Conservation (phyloP, 2,113 vertebrate genomes). For the Rhegmatorhina hoffmannsi region DNA sequence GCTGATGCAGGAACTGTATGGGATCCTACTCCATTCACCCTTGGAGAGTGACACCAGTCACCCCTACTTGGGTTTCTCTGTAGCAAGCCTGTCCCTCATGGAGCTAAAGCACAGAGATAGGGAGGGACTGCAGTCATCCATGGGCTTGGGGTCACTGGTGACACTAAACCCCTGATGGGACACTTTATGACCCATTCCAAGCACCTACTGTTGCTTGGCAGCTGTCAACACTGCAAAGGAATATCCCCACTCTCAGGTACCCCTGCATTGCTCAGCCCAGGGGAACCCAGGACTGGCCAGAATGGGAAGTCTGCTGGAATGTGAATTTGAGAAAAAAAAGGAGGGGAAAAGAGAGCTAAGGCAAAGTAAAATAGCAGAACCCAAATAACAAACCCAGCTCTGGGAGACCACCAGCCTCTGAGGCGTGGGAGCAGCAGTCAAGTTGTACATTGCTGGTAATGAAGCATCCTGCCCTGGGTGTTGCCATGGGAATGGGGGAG, state of each 20-base stretch:
- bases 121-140: neutral
- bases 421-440: neutral
- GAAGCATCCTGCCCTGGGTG: neutral
- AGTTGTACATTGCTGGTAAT: neutral
- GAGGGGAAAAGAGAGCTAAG: neutral
- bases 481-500: conserved; percentile 47
- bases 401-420: neutral
- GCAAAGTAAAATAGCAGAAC: neutral
- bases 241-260: fast-evolving
- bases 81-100: neutral
- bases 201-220: neutral
- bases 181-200: neutral
- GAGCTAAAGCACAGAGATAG: neutral
- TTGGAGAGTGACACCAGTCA: neutral
- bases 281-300: neutral
- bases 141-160: neutral
- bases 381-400: neutral
- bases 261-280: fast-evolving
- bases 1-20: neutral
- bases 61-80: neutral
- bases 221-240: fast-evolving
- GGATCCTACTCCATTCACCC: neutral
- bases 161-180: neutral
- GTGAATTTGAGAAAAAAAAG: neutral
- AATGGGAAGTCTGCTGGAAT: neutral